Percentiles rank a stretch among this genome's conserved stretches.
Conservation (phyloP, 2,113 vertebrate genomes). For the Geococcyx californianus region DNA sequence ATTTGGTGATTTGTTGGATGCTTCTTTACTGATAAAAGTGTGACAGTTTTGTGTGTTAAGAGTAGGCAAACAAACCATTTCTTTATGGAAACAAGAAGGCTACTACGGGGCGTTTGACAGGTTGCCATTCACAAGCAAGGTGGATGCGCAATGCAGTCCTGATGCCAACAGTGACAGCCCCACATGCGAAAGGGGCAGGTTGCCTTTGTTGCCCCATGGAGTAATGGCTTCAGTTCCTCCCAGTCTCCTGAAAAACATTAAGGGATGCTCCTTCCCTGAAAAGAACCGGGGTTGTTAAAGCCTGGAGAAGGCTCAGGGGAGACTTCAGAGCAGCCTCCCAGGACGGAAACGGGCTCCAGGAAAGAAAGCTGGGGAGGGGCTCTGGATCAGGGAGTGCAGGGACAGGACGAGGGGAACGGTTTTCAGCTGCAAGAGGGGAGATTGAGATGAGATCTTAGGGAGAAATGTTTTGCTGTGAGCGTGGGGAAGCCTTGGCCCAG, state of each 20-base stretch:
- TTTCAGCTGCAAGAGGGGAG: too few species aligned
- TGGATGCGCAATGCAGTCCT: accelerated
- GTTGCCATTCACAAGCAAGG: accelerated
- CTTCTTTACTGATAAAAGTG: not conserved
- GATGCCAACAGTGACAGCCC: accelerated
- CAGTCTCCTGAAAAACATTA: accelerated
- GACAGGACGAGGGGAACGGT: too few species aligned
- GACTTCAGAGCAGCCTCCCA: too few species aligned
- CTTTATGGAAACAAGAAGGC: not conserved
- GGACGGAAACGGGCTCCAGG: too few species aligned
- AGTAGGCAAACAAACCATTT: not conserved
- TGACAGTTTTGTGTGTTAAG: not conserved
- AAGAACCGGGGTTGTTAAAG: too few species aligned
- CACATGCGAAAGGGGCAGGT: accelerated
- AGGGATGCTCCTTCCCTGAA: too few species aligned
- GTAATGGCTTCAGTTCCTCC: not conserved
- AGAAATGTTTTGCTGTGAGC: too few species aligned
- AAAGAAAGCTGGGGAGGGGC: too few species aligned
- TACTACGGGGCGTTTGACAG: not conserved
- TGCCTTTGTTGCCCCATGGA: accelerated
- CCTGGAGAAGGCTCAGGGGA: too few species aligned
- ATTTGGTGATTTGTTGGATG: not conserved
- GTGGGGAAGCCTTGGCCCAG: too few species aligned
- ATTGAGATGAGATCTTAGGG: too few species aligned
- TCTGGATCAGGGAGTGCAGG: too few species aligned